Conservation (phyloP, 1,140 invertebrate genomes). For the Psix sp. region DNA sequence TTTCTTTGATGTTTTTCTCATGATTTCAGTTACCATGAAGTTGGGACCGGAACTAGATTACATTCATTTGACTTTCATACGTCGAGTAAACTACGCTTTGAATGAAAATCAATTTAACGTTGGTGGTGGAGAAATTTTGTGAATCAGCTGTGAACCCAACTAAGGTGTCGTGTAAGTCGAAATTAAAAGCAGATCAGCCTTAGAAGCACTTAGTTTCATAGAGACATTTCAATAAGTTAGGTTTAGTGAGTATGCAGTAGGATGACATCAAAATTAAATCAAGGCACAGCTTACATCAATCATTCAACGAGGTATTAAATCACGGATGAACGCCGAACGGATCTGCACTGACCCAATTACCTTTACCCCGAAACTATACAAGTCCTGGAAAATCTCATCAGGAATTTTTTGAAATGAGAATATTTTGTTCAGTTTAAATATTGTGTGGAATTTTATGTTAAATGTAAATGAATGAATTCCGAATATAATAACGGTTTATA, state of each 20-base stretch:
- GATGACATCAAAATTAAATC: conserved; percentile 10
- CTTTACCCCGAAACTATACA: no score
- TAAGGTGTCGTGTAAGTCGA: neutral
- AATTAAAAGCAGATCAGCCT: conserved; percentile 10
- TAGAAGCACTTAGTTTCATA: neutral
- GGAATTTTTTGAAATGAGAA: no score
- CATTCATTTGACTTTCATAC: conserved; percentile 28
- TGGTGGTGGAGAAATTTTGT: conserved; percentile 7
- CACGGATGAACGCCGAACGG: conserved; percentile 8
- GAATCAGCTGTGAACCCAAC: conserved; percentile 7
- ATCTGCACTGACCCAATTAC: no score
- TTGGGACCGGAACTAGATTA: conserved; percentile 17
- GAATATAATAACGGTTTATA: no score
- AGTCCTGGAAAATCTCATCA: no score
- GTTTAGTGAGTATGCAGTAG: conserved; percentile 4
- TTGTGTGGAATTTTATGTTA: no score
- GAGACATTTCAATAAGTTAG: neutral
- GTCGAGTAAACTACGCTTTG: conserved; percentile 20
- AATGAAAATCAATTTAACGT: conserved; percentile 23
- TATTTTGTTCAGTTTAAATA: no score
- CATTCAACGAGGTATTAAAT: conserved; percentile 2
- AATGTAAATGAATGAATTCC: no score
- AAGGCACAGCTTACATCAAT: conserved; percentile 4
- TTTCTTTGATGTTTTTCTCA: no score
- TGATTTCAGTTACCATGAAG: no score